Evolutionary conservation across 1,140 invertebrate genomes (phyloP).

Genomic region (Maniola jurtina): DNA sequence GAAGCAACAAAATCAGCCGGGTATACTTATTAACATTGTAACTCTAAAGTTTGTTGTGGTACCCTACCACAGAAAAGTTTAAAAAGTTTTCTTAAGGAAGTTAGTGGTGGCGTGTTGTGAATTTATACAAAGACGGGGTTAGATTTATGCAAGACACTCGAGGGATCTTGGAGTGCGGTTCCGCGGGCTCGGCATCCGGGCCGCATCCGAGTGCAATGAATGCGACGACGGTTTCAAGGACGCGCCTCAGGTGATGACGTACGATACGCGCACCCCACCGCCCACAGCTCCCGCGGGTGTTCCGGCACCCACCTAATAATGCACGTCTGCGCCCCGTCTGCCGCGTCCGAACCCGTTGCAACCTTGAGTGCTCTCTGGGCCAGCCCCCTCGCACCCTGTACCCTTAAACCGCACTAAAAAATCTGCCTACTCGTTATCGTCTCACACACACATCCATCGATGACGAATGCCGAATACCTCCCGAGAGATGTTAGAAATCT

Average conservation of each 20-base stretch:
- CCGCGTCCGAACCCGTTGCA: conserved; percentile 73
- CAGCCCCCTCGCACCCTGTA: conserved; percentile 47
- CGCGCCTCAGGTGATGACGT: conserved; percentile 77
- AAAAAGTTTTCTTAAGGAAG: background rate
- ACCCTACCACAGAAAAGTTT: background rate
- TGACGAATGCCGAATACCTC: background rate
- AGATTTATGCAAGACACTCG: conserved; percentile 22
- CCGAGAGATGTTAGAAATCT: background rate
- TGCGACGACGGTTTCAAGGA: conserved; percentile 77
- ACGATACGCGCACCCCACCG: conserved; percentile 70
- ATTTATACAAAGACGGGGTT: conserved; percentile 22
- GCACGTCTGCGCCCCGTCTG: conserved; percentile 78
- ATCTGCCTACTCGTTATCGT: conserved; percentile 14
- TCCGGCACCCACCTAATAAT: conserved; percentile 78
- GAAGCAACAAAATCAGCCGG: no score
- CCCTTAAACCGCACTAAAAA: conserved; percentile 37
- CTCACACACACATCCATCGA: conserved; percentile 23
- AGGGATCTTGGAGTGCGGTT: conserved; percentile 56
- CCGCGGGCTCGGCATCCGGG: conserved; percentile 63
- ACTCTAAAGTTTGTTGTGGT: no score
- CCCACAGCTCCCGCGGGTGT: conserved; percentile 67
- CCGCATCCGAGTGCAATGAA: conserved; percentile 77
- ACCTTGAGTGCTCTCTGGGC: conserved; percentile 64
- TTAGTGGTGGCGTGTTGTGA: background rate
- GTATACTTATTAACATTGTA: no score